Evolutionary conservation across 2,888 invertebrate species (phyloP), one percentile per base, ranked within the genome.

Genomic region (Thyatira batis): DNA sequence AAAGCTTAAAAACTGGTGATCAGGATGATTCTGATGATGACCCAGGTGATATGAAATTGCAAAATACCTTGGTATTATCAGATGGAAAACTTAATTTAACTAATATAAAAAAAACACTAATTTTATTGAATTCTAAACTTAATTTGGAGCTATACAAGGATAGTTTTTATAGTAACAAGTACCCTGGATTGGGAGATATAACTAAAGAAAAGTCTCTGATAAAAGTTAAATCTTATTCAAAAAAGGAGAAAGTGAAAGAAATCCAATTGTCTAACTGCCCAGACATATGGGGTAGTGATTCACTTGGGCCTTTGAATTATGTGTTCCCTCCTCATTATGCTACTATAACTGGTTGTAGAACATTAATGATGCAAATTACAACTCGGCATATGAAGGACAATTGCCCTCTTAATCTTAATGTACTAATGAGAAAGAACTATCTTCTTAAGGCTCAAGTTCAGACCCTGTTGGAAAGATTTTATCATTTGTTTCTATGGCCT

Each of bases 301-400:
- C 48, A 23, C 62, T 78, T 53, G 54, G 55, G 20, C 49, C 51
- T 1, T 49, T 67, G 25, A 66, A 66, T 11, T 80, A 78, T 78
- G 78, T 88, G 3, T 58, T 89, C 0, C 89, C 89, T 17, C 87
- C 89, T 10, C 76, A 85, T 55, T 84, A 83, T 61, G 68, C 80
- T 2, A 85, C 82, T 33, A 80, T 89, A 28, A 86, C 80, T 28
- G 90, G 85, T 0, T 84, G 84, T 53, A 83, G 72, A 65, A 73
- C 76, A 52, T 54, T 90, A 57, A 79, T 87, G 76, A 54, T 71
- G 6, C 69, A 67, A 69, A 60, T 77, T 4, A 56, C 61, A 39
- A 5, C 57, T 10, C 69, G 54, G 45, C 25, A 59, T 10, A 51
- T 46, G 3, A 59, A 58, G 30, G 64, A 67, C 3, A 27, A 13